phyloP scores from a whole-genome alignment of 1,140 invertebrate genomes.

The Dinoponera quadriceps region DNA sequence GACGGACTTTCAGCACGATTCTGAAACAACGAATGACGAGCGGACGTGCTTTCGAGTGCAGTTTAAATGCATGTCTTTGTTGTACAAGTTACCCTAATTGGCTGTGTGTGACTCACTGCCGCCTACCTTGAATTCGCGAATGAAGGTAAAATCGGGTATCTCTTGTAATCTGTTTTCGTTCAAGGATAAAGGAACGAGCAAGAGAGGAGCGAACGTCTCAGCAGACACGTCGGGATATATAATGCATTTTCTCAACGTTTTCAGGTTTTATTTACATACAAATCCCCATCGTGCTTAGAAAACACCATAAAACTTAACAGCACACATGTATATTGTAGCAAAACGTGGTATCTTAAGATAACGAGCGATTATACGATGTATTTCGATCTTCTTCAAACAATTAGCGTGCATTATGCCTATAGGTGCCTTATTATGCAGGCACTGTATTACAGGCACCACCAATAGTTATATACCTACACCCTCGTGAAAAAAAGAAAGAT shows the following conservation, averaged over 20 bases:
- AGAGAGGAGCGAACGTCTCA: background rate
- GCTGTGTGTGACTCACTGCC: conserved; percentile 53
- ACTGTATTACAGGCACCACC: background rate
- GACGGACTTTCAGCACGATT: background rate
- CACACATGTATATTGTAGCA: conserved; percentile 10
- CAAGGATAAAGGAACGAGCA: background rate
- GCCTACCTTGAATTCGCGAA: conserved; percentile 64
- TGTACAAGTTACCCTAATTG: conserved; percentile 56
- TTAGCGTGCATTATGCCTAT: background rate
- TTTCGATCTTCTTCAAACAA: background rate
- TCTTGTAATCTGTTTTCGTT: conserved; percentile 17
- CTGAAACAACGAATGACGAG: conserved; percentile 1
- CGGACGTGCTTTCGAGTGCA: background rate
- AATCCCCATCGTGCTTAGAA: background rate
- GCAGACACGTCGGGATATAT: background rate
- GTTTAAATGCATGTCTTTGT: conserved; percentile 49
- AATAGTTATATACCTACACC: conserved; percentile 26
- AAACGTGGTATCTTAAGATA: background rate
- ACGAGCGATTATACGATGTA: background rate
- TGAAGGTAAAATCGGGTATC: conserved; percentile 36
- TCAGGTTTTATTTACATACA: conserved; percentile 42
- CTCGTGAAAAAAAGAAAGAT: background rate
- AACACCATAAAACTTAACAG: background rate
- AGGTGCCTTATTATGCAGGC: background rate
- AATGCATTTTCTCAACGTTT: background rate